These are phyloP conservation scores for Distichodus sexfasciatus DNA, from an alignment of 2,797 vertebrate species.

Conservation along the genomic window DNA sequence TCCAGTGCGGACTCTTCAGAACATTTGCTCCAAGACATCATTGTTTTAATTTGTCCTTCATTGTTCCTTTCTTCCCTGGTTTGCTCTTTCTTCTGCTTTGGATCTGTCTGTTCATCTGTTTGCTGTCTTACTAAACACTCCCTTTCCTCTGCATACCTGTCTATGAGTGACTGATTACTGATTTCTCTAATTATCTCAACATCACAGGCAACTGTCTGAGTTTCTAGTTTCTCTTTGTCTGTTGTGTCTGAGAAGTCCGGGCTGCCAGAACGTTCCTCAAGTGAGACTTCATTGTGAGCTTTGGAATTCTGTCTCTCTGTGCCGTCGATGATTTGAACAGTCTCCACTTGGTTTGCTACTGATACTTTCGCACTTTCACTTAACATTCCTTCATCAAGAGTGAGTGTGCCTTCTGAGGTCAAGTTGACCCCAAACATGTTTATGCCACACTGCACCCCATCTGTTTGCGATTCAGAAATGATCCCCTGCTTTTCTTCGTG, in stretches of 20 bases:
- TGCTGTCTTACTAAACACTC: slow-evolving; percentile 52
- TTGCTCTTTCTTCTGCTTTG: slow-evolving; percentile 48
- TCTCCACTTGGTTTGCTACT: slow-evolving; percentile 36
- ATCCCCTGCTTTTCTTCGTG: slow-evolving; percentile 60
- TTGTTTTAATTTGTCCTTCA: slow-evolving; percentile 54
- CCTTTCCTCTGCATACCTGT: slow-evolving; percentile 52
- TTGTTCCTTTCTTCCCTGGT: slow-evolving; percentile 45
- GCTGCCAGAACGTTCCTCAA: slow-evolving; percentile 55
- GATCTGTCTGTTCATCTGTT: slow-evolving; percentile 53
- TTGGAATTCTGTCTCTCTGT: slow-evolving; percentile 61
- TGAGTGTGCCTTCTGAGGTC: background rate
- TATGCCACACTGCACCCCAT: slow-evolving; percentile 42
- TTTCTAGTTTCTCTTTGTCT: slow-evolving; percentile 60
- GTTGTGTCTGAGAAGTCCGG: slow-evolving; percentile 57
- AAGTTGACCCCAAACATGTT: slow-evolving; percentile 47
- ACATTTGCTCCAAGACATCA: slow-evolving; percentile 55
- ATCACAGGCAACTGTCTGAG: slow-evolving; percentile 57
- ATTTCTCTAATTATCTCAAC: slow-evolving; percentile 71
- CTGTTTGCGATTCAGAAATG: slow-evolving; percentile 52
- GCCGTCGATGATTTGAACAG: slow-evolving; percentile 58
- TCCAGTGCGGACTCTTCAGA: slow-evolving; percentile 47
- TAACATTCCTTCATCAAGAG: background rate
- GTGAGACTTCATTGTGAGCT: slow-evolving; percentile 61
- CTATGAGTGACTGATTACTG: slow-evolving; percentile 51
- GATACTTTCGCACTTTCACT: background rate